Evolutionary conservation across 64 coral and sea anemone genomes (phyloP).

Genomic region (Astreopora myriophthalma): DNA sequence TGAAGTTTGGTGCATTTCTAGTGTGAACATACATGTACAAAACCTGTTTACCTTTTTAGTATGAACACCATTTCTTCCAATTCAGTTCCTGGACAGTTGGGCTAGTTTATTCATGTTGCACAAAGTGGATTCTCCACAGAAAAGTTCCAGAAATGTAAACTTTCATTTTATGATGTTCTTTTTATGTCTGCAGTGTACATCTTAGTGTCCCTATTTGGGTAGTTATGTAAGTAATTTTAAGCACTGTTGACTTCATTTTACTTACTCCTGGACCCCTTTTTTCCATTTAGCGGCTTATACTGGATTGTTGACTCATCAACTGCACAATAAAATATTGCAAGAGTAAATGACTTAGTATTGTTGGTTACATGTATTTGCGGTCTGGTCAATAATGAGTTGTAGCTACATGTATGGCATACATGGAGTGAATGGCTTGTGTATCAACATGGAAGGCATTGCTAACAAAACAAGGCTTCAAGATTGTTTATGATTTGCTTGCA

Average conservation of each 20-base stretch:
- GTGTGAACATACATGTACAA: too few species aligned
- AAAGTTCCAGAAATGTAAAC: too few species aligned
- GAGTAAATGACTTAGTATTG: conserved; percentile 19
- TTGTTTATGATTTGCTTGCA: neutral
- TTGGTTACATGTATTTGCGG: conserved; percentile 16
- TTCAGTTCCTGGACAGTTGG: too few species aligned
- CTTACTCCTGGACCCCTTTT: conserved; percentile 96
- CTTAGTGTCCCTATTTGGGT: too few species aligned
- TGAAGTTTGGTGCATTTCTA: too few species aligned
- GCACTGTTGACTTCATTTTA: conserved; percentile 69
- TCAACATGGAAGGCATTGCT: neutral
- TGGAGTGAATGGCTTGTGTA: neutral
- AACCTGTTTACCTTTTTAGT: too few species aligned
- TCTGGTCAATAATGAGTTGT: neutral
- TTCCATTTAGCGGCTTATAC: conserved; percentile 86
- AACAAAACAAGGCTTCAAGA: neutral
- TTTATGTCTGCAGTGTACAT: too few species aligned
- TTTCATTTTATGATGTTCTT: too few species aligned
- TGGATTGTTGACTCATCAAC: conserved; percentile 79
- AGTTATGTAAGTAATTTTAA: conserved; percentile 8
- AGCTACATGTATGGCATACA: neutral
- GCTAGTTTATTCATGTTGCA: too few species aligned
- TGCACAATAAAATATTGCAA: conserved; percentile 21
- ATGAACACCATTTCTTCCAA: too few species aligned
- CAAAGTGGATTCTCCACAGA: too few species aligned